Evolutionary conservation across 2,888 invertebrate genomes (phyloP).

Genomic region (Tiliacea citrago): DNA sequence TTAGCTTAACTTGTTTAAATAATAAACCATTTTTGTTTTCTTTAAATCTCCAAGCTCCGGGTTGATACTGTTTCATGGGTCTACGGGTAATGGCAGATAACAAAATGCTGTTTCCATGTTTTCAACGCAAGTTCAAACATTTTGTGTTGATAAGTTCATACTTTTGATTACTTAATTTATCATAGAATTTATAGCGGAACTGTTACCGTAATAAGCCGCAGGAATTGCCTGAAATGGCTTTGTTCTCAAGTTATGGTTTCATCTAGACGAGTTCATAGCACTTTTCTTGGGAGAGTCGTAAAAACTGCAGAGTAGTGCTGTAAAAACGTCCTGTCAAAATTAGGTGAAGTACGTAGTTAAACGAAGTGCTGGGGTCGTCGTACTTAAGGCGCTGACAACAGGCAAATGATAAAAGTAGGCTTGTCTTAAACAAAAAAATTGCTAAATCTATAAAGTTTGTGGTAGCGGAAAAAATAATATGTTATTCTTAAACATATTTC

Average conservation of each 20-base stretch:
- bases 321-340: neutral
- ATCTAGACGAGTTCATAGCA: neutral
- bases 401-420: no score
- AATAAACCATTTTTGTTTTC: no score
- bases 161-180: slow-evolving; percentile 5
- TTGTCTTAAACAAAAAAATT: no score
- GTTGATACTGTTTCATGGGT: neutral
- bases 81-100: neutral
- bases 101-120: neutral
- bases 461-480: no score
- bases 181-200: slow-evolving; percentile 2
- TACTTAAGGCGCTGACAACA: no score
- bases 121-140: slow-evolving; percentile 7
- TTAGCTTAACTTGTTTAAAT: neutral
- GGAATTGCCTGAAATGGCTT: neutral
- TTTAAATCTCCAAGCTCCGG: neutral
- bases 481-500: no score
- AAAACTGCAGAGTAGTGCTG: slow-evolving; percentile 17
- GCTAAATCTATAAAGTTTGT: no score
- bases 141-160: slow-evolving; percentile 1
- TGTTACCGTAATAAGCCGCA: neutral
- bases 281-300: neutral
- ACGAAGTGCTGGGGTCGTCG: neutral
- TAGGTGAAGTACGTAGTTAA: slow-evolving; percentile 3
- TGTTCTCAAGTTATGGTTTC: neutral